phyloP scores from a whole-genome alignment of 1,140 invertebrate species.

The Wasmannia auropunctata region DNA sequence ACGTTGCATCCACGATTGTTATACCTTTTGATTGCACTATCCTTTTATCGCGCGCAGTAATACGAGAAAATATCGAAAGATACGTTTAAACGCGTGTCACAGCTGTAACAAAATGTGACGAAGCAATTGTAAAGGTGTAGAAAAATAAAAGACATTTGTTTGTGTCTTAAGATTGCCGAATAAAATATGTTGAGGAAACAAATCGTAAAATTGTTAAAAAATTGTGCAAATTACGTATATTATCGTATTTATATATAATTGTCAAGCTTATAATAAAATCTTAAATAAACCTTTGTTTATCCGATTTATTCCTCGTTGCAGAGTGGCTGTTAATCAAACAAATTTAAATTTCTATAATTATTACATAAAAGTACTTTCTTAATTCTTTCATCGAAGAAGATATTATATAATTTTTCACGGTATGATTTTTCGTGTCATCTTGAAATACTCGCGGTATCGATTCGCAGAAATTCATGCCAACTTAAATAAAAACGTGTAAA shows the following conservation, averaged over 20 bases:
- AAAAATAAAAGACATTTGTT: neutral
- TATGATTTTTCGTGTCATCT: neutral
- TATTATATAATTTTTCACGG: neutral
- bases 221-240: neutral
- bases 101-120: neutral
- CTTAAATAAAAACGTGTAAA: slow-evolving; percentile 20
- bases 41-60: neutral
- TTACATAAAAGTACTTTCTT: neutral
- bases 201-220: neutral
- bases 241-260: neutral
- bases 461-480: slow-evolving; percentile 5
- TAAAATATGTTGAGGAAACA: neutral
- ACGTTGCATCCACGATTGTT: slow-evolving; percentile 2
- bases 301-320: neutral
- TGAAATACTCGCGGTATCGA: neutral
- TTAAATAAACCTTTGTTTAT: neutral
- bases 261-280: neutral
- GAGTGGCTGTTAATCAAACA: neutral
- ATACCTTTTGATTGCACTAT: neutral
- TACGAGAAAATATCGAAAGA: neutral
- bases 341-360: neutral
- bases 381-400: neutral
- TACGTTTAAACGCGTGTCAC: neutral
- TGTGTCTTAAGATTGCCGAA: neutral
- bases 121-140: neutral